Conservation (phyloP, 2,113 vertebrate species). For the Telmatochromis sp. region DNA sequence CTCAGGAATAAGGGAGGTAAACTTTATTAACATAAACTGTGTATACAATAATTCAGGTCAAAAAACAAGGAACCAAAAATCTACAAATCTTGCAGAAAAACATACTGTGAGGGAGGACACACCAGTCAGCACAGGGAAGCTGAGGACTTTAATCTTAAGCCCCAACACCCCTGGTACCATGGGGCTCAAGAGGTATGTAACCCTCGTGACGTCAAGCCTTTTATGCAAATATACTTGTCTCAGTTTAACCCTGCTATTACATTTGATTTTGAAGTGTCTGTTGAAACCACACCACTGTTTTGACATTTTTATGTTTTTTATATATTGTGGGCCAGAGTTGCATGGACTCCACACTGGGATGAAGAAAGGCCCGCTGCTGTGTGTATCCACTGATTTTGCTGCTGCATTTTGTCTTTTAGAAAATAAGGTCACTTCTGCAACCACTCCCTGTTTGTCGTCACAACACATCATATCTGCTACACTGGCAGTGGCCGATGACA, state of each 20-base stretch:
- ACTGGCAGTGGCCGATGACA: background rate
- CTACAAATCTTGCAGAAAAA: background rate
- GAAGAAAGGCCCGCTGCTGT: background rate
- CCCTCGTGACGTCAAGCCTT: background rate
- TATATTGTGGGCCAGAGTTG: background rate
- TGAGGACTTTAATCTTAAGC: background rate
- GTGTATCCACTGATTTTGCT: accelerated
- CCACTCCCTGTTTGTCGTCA: background rate
- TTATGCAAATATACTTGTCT: background rate
- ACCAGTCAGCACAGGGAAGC: background rate
- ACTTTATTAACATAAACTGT: accelerated
- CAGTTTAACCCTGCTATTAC: background rate
- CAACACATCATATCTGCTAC: background rate
- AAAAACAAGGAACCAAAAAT: background rate
- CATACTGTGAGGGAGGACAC: background rate
- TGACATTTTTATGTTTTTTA: background rate
- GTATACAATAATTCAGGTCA: background rate
- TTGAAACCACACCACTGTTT: background rate
- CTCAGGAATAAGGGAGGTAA: background rate
- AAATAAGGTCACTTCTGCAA: background rate
- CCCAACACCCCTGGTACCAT: background rate
- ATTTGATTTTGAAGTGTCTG: background rate
- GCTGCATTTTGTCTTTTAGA: background rate
- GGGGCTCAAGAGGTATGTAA: background rate
- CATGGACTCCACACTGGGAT: background rate